phyloP scores from a whole-genome alignment of 2,797 vertebrate genomes.

The Artibeus jamaicensis region DNA sequence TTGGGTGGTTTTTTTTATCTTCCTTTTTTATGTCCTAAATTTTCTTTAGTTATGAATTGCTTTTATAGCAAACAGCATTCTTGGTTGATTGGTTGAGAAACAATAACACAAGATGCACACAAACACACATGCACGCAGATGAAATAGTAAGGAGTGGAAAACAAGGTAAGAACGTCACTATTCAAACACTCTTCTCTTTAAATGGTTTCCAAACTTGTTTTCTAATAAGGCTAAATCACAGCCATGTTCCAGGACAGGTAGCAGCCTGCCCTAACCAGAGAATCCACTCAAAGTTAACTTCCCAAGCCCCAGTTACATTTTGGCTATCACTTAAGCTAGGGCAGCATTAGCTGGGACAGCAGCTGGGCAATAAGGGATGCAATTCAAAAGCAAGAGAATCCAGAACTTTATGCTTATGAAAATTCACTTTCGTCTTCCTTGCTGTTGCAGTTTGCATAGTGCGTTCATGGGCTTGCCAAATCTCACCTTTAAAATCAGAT shows the following conservation, averaged over 20 bases:
- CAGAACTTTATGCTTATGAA: neutral
- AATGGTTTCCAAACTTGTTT: neutral
- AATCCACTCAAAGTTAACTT: neutral
- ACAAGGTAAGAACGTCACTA: neutral
- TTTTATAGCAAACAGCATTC: neutral
- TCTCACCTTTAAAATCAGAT: constrained; percentile 35
- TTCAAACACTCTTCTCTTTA: neutral
- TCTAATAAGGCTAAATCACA: constrained; percentile 19
- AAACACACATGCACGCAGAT: neutral
- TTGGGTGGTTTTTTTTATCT: constrained; percentile 20
- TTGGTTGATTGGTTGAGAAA: constrained; percentile 8
- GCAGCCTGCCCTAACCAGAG: neutral
- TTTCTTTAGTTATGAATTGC: constrained; percentile 28
- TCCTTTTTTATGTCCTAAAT: neutral
- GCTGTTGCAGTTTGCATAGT: neutral
- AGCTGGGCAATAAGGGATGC: neutral
- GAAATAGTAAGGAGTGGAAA: neutral
- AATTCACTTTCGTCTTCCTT: neutral
- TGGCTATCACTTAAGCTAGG: neutral
- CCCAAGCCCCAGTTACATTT: neutral
- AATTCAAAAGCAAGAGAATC: neutral
- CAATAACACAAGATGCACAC: neutral
- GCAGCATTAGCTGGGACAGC: neutral
- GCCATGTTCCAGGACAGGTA: neutral
- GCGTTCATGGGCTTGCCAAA: neutral